Evolutionary conservation across 2,797 vertebrate species (phyloP).

Genomic region (Morelia viridis): DNA sequence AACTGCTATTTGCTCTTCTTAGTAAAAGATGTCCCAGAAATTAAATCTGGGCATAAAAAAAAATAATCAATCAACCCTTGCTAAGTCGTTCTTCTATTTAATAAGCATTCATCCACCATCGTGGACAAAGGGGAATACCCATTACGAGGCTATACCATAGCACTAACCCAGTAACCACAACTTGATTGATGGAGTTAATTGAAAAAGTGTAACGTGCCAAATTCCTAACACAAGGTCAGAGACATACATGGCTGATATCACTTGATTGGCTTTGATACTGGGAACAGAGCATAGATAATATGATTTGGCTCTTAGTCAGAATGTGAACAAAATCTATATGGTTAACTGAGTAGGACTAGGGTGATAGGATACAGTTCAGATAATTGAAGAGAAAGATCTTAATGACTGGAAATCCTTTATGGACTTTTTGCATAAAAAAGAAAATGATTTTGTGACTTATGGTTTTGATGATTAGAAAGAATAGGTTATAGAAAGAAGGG

Average conservation of each 20-base stretch:
- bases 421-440: too few species aligned
- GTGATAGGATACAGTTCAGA: neutral
- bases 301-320: conserved; percentile 18
- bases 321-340: conserved; percentile 4
- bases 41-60: neutral
- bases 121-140: neutral
- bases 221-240: conserved; percentile 29
- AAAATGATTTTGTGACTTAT: too few species aligned
- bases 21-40: neutral
- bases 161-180: neutral
- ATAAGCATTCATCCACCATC: neutral
- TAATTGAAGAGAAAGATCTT: conserved; percentile 27
- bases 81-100: neutral
- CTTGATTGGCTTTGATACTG: conserved; percentile 3
- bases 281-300: conserved; percentile 23
- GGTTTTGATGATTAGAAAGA: too few species aligned
- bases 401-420: neutral
- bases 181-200: conserved; percentile 32
- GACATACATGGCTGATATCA: conserved; percentile 14
- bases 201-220: conserved; percentile 4
- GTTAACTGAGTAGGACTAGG: conserved; percentile 11
- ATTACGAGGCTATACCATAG: neutral
- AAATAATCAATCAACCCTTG: neutral
- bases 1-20: neutral
- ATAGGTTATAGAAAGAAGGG: too few species aligned